These are phyloP conservation scores for Siderastrea siderea DNA, from an alignment of 92 coral and sea anemone genomes.

Conservation along the genomic window DNA sequence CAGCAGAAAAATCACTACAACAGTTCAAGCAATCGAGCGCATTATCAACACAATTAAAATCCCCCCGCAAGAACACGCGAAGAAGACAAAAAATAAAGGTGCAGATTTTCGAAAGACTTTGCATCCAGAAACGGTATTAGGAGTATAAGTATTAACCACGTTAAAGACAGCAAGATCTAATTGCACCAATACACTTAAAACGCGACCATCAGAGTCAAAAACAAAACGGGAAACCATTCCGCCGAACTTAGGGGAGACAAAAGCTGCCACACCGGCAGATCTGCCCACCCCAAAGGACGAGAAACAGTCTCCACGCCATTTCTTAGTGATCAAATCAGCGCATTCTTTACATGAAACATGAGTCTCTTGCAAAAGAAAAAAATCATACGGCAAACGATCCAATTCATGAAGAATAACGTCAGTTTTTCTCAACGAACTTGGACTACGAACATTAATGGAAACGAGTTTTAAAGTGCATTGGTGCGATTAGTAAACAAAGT, in stretches of 20 bases:
- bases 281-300: conserved; percentile 19
- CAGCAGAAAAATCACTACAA: background rate
- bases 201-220: conserved; percentile 5
- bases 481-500: background rate
- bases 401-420: background rate
- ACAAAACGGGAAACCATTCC: background rate
- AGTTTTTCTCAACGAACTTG: background rate
- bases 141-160: conserved; percentile 1
- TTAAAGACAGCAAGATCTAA: background rate
- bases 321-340: background rate
- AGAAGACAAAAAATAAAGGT: background rate
- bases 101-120: background rate
- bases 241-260: background rate
- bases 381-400: background rate
- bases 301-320: background rate
- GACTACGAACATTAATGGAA: background rate
- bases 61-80: background rate
- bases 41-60: conserved; percentile 29
- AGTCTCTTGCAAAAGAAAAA: conserved; percentile 6
- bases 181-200: background rate
- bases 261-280: background rate
- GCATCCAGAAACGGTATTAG: background rate
- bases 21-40: background rate
- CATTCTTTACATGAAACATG: background rate
- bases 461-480: too few species aligned